Conservation (phyloP, 1,140 invertebrate genomes). For the Tenebrio molitor region DNA sequence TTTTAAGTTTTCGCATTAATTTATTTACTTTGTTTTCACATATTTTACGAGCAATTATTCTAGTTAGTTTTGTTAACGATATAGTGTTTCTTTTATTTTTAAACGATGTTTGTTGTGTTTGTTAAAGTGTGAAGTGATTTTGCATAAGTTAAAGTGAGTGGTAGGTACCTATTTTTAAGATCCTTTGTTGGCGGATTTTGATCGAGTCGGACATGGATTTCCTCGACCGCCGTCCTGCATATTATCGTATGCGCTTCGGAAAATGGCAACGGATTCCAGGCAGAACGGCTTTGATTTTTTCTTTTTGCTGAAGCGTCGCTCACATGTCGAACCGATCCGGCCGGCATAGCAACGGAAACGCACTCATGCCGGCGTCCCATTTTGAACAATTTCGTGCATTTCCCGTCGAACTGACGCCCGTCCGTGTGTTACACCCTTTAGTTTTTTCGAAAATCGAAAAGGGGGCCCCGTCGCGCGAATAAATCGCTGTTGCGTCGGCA, state of each 20-base stretch:
- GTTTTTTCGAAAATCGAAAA: too few relatives aligned
- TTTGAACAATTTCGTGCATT: not conserved
- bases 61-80: conserved; percentile 51
- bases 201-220: conserved; percentile 4
- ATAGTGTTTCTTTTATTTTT: conserved; percentile 59
- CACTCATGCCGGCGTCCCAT: too few relatives aligned
- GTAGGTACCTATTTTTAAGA: conserved; percentile 44
- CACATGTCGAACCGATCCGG: conserved; percentile 8
- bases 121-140: conserved; percentile 61
- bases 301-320: conserved; percentile 10
- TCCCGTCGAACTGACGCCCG: not conserved
- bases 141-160: conserved; percentile 47
- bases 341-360: conserved; percentile 59
- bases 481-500: too few relatives aligned
- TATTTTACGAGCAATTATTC: conserved; percentile 44
- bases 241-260: not conserved
- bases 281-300: conserved; percentile 35
- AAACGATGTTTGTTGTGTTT: conserved; percentile 66
- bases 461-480: too few relatives aligned
- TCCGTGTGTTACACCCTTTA: not conserved
- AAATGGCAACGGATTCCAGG: too few relatives aligned
- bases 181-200: not conserved
- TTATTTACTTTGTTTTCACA: conserved; percentile 42
- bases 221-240: not conserved
- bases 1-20: conserved; percentile 54